Evolutionary conservation across 2,797 vertebrate species (phyloP).

Genomic region (Syncerus caffer): DNA sequence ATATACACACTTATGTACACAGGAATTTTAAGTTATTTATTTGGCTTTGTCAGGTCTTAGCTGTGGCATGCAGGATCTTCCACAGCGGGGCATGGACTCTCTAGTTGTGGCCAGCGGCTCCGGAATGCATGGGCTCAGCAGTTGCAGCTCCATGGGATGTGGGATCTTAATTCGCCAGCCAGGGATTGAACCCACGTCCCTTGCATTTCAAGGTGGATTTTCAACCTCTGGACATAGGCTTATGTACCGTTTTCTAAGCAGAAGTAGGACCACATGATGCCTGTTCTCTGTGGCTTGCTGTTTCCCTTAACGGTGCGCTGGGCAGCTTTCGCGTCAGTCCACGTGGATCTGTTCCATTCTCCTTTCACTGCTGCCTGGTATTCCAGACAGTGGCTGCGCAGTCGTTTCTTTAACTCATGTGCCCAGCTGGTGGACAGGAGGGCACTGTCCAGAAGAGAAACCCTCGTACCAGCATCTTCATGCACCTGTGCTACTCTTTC

Average conservation of each 20-base stretch:
- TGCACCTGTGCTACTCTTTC: fast-evolving
- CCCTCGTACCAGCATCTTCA: fast-evolving
- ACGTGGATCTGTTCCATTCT: fast-evolving
- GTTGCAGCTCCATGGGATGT: neutral
- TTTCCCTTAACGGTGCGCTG: neutral
- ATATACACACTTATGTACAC: fast-evolving
- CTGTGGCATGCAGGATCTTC: neutral
- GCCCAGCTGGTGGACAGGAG: neutral
- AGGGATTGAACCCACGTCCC: neutral
- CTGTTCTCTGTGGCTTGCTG: fast-evolving
- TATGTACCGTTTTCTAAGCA: neutral
- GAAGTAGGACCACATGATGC: fast-evolving
- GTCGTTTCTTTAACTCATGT: neutral
- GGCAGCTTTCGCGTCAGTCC: fast-evolving
- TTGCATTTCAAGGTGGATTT: neutral
- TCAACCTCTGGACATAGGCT: neutral
- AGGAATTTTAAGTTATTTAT: neutral
- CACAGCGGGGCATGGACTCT: fast-evolving
- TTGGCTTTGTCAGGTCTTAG: neutral
- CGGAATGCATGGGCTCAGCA: neutral
- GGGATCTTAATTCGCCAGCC: neutral
- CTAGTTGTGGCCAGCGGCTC: neutral
- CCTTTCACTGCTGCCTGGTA: neutral
- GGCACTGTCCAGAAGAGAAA: neutral
- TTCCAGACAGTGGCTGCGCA: neutral